Evolutionary conservation across 1,140 invertebrate species (phyloP).

Genomic region (Caenorhabditis remanei): DNA sequence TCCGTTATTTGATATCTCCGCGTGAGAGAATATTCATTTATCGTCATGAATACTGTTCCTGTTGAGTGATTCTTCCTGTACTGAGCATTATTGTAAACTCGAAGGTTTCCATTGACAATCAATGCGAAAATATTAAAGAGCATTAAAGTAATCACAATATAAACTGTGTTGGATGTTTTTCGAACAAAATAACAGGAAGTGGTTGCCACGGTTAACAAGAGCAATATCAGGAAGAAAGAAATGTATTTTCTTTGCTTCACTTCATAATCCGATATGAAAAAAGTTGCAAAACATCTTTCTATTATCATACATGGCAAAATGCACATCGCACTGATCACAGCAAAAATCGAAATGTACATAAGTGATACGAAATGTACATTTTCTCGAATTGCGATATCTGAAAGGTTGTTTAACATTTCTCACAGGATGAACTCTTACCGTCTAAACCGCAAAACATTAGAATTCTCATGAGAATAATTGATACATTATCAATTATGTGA

Average conservation of each 20-base stretch:
- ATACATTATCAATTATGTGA: neutral
- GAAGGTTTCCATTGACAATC: neutral
- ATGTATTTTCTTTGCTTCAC: neutral
- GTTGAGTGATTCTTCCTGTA: neutral
- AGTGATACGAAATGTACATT: neutral
- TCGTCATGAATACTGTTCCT: neutral
- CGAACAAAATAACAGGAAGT: constrained; percentile 4
- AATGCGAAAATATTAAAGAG: neutral
- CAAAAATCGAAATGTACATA: neutral
- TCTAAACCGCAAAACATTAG: neutral
- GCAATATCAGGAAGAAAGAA: neutral
- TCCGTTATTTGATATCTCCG: constrained; percentile 17
- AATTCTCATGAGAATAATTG: neutral
- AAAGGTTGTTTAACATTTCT: neutral
- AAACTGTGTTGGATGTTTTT: neutral
- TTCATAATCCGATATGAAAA: neutral
- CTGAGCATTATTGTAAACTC: neutral
- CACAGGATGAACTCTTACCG: neutral
- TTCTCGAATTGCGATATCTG: neutral
- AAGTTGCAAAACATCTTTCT: constrained; percentile 2
- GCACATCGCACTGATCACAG: neutral
- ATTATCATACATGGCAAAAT: neutral
- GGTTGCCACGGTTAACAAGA: neutral
- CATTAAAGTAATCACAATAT: neutral
- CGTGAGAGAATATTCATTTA: neutral